Evolutionary conservation across 2,797 vertebrate species (phyloP), one percentile per base, ranked within the genome.

Genomic region (Mustela erminea): DNA sequence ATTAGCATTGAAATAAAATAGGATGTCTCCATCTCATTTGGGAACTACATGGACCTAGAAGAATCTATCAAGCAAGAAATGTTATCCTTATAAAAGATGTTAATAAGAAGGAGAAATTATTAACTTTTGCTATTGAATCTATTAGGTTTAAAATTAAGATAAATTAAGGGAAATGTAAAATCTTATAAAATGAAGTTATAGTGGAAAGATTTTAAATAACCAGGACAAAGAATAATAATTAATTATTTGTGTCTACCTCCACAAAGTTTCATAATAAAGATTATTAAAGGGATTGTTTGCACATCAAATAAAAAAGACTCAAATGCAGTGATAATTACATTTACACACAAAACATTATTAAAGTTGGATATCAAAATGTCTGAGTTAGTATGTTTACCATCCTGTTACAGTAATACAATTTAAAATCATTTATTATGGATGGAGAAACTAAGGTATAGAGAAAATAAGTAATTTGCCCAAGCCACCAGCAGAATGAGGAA

Each of bases 21-120:
- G 29, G 20, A 86, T 80, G 7, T 81, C 17, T 84, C 5, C 68
- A 46, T 46, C 17, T 92, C 60, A 86, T 81, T 96, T 89, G 56
- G 68, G 43, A 93, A 86, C 56, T 64, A 60, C 41, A 27, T 27
- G n/a, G 20, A 56, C 25, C 58, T 64, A 60, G 27, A 89, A 96
- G 80, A 95, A 90, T 70, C 43, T 87, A 89, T 56, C 49, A 83
- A 62, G 29, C 81, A 96, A 81, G 20, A 95, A 96, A 80, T 75
- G 1, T 46, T 54, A 95, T 29, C 41, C 27, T 92, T 96, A 94
- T 78, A 54, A 90, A 92, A 82, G 46, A 94, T 43, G 29, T 38
- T 87, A 54, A 72, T 96, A 92, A 85, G 25, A 96, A 95, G 41
- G 90, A 83, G 25, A 92, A 74, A 87, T 58, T 88, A 74, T 64